Percentiles rank a stretch among this genome's conserved stretches.
Conservation (phyloP, 2,113 vertebrate genomes). For the Charadrius vociferus region DNA sequence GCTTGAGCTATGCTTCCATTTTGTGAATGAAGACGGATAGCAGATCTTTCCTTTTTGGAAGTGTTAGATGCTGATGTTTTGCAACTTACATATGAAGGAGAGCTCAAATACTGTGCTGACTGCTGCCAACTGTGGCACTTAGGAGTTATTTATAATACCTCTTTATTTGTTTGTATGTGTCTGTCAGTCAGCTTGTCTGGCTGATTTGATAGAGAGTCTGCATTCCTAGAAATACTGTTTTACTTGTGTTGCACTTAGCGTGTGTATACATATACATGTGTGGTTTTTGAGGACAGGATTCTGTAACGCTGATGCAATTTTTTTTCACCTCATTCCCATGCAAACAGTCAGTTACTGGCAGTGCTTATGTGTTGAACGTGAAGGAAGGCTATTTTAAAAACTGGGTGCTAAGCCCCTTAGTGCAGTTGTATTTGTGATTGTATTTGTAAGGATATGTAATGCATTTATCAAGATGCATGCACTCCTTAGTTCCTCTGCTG, state of each 20-base stretch:
- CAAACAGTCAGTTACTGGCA: neutral
- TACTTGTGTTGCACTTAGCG: neutral
- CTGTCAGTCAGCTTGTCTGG: neutral
- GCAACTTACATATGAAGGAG: neutral
- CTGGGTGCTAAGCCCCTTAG: neutral
- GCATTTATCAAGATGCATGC: fast-evolving
- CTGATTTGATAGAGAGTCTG: neutral
- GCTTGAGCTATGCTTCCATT: neutral
- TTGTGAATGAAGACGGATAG: neutral
- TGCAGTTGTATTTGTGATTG: neutral
- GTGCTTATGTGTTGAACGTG: neutral
- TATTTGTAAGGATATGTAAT: neutral
- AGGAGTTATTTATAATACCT: neutral
- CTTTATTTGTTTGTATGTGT: neutral
- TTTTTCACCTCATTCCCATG: neutral
- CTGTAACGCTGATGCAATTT: neutral
- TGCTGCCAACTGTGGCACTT: conserved; percentile 40
- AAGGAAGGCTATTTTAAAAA: neutral
- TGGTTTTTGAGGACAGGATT: neutral
- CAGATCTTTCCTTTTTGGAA: neutral
- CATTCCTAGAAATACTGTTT: neutral
- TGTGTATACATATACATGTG: neutral
- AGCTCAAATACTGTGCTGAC: neutral
- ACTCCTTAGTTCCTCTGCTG: neutral
- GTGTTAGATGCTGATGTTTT: neutral